These are phyloP conservation scores for Todus mexicanus DNA, from an alignment of 2,797 vertebrate species.

Conservation along the genomic window DNA sequence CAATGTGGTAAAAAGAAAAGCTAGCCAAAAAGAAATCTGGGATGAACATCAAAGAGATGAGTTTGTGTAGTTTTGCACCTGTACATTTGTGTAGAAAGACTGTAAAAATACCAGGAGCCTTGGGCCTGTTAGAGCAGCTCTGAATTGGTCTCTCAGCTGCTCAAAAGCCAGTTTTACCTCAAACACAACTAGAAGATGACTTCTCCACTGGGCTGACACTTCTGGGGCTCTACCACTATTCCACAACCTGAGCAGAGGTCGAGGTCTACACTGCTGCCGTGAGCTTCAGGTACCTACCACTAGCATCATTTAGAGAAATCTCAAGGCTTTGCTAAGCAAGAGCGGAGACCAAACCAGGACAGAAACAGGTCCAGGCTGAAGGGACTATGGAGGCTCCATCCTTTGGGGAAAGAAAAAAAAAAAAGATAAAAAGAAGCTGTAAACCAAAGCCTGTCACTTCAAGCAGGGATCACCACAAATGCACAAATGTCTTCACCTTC, in stretches of 20 bases:
- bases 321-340: background rate
- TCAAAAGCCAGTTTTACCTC: background rate
- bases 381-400: background rate
- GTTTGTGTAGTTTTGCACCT: background rate
- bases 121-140: background rate
- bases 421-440: background rate
- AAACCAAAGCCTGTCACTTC: background rate
- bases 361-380: background rate
- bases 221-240: background rate
- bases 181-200: background rate
- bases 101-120: background rate
- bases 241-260: background rate
- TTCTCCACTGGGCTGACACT: background rate
- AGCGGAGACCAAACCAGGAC: background rate
- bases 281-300: background rate
- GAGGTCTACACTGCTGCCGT: background rate
- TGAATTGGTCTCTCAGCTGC: background rate
- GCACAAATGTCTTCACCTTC: fast-evolving
- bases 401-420: background rate
- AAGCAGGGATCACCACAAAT: background rate
- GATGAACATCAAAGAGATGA: background rate
- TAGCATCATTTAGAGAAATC: background rate
- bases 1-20: background rate
- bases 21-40: background rate
- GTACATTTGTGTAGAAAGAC: fast-evolving